phyloP scores from a whole-genome alignment of 2,113 vertebrate genomes.

The Oncorhynchus tshawytscha region DNA sequence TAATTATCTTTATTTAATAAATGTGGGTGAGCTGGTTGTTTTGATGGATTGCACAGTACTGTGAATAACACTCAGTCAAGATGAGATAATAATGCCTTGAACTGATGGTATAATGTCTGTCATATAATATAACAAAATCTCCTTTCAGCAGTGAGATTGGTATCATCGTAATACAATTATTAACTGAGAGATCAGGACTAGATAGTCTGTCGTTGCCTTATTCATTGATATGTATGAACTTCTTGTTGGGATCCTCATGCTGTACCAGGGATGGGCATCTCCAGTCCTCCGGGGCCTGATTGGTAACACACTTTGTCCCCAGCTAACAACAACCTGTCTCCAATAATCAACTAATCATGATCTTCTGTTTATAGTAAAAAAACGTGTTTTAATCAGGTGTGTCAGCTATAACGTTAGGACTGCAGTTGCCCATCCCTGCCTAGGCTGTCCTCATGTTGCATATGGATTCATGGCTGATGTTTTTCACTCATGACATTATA shows the following conservation, averaged over 20 bases:
- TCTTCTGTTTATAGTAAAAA: too few species aligned
- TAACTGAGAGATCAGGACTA: background rate
- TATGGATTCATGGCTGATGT: constrained; percentile 24
- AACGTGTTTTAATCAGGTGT: too few species aligned
- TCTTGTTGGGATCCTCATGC: constrained; percentile 21
- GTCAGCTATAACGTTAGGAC: too few species aligned
- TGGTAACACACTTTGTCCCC: too few species aligned
- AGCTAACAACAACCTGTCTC: too few species aligned
- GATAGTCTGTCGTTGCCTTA: constrained; percentile 50
- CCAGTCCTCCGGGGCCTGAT: too few species aligned
- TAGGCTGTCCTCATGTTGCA: background rate
- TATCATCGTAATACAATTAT: background rate
- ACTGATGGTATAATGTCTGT: constrained; percentile 18
- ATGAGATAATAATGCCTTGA: constrained; percentile 48
- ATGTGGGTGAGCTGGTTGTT: constrained; percentile 22
- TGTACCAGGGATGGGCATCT: background rate
- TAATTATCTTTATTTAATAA: constrained; percentile 9
- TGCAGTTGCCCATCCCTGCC: too few species aligned
- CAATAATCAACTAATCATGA: too few species aligned
- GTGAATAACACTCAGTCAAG: constrained; percentile 21
- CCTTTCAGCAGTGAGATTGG: constrained; percentile 8
- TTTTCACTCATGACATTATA: constrained; percentile 29
- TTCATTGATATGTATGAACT: constrained; percentile 23
- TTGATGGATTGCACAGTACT: constrained; percentile 8
- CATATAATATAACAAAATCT: constrained; percentile 24